phyloP scores from a whole-genome alignment of 2,888 invertebrate species.

The Drosophila atripex region DNA sequence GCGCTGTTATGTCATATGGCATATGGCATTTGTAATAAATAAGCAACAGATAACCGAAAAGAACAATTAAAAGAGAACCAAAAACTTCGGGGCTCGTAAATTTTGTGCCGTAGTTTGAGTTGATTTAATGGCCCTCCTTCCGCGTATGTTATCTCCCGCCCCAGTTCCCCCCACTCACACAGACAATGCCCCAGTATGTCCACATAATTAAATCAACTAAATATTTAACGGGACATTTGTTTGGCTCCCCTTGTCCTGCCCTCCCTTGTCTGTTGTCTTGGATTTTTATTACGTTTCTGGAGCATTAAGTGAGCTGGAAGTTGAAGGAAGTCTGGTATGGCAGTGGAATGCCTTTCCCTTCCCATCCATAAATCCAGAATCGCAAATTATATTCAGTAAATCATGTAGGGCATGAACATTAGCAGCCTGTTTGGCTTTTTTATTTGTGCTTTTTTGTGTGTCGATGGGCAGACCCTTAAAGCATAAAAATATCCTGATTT shows the following conservation, averaged over 20 bases:
- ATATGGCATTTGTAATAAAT: conserved; percentile 75
- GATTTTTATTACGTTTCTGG: conserved; percentile 71
- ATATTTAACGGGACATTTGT: conserved; percentile 77
- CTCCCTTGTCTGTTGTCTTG: conserved; percentile 38
- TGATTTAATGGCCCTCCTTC: conserved; percentile 64
- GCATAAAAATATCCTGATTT: too few relatives aligned
- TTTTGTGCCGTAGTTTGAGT: conserved; percentile 66
- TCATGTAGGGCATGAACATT: conserved; percentile 54
- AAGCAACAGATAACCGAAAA: conserved; percentile 71
- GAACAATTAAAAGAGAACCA: conserved; percentile 42
- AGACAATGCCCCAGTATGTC: conserved; percentile 18
- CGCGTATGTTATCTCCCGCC: neutral
- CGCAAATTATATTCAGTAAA: conserved; percentile 70
- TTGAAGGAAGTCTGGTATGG: conserved; percentile 5
- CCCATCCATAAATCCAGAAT: conserved; percentile 65
- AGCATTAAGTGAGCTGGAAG: conserved; percentile 66
- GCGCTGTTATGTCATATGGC: conserved; percentile 59
- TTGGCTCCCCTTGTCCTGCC: conserved; percentile 37
- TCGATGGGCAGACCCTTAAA: conserved; percentile 13
- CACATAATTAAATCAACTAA: conserved; percentile 78
- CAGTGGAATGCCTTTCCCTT: conserved; percentile 15
- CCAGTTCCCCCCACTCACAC: conserved; percentile 6
- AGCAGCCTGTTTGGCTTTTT: conserved; percentile 10
- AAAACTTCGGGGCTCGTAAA: conserved; percentile 56
- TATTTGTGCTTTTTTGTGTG: conserved; percentile 47